These are phyloP conservation scores for Stigmatopora nigra DNA, from an alignment of 2,113 vertebrate species.

Conservation along the genomic window DNA sequence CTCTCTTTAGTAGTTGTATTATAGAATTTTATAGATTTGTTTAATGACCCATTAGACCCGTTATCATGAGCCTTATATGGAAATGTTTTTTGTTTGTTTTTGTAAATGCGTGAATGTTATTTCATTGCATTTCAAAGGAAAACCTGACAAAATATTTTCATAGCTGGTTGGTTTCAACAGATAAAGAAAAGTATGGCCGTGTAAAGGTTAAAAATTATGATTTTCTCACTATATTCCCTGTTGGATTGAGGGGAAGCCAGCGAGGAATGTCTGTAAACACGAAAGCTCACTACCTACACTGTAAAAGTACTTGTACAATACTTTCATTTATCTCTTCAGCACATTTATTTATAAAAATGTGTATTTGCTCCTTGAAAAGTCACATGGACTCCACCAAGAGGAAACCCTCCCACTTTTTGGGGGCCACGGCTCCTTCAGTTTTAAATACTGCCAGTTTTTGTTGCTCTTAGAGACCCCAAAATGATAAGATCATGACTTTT, in stretches of 20 bases:
- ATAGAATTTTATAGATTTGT: too few species aligned
- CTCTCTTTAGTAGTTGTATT: too few species aligned
- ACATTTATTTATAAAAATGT: background rate
- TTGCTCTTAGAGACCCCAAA: background rate
- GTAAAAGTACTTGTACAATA: slow-evolving; percentile 4
- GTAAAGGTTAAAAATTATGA: too few species aligned
- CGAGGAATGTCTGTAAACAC: slow-evolving; percentile 40
- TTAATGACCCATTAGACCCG: too few species aligned
- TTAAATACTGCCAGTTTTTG: background rate
- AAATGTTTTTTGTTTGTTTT: too few species aligned
- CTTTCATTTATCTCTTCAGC: background rate
- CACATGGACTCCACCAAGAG: slow-evolving; percentile 23
- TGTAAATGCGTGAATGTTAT: too few species aligned
- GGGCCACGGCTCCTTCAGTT: background rate
- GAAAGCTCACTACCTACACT: slow-evolving; percentile 10
- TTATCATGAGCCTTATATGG: too few species aligned
- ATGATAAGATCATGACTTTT: slow-evolving; percentile 14
- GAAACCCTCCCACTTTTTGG: slow-evolving; percentile 12
- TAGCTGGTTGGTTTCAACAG: background rate
- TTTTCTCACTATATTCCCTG: slow-evolving; percentile 4
- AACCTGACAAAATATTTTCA: background rate
- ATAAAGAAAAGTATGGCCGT: too few species aligned
- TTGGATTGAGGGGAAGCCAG: background rate
- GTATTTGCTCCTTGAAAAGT: slow-evolving; percentile 8
- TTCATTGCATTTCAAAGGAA: too few species aligned